Percentiles rank a stretch among this genome's conserved stretches.
Evolutionary conservation across 2,113 vertebrate species (phyloP).

Genomic region (Tor tambroides): DNA sequence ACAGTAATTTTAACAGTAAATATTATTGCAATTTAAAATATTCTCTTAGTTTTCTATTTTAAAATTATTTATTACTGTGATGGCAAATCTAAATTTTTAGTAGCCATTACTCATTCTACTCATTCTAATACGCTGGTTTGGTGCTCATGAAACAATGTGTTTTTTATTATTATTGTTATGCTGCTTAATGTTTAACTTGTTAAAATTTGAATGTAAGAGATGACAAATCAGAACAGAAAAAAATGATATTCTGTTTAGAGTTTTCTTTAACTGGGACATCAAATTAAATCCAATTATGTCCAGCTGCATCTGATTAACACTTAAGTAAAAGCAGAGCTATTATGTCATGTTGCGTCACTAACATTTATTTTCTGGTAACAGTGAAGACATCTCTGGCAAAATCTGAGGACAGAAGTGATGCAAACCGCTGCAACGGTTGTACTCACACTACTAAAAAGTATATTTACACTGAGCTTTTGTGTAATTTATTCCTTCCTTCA

Average conservation of each 20-base stretch:
- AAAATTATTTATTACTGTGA: neutral
- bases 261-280: neutral
- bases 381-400: constrained; percentile 21
- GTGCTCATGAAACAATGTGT: neutral
- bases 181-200: neutral
- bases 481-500: constrained; percentile 12
- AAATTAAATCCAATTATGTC: neutral
- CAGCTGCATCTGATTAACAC: neutral
- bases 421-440: constrained; percentile 16
- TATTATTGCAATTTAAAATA: neutral
- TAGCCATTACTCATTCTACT: neutral
- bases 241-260: too few relatives aligned
- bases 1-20: neutral
- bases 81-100: neutral
- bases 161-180: neutral
- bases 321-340: neutral
- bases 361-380: neutral
- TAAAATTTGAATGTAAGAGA: too few relatives aligned
- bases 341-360: neutral
- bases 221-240: too few relatives aligned
- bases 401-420: constrained; percentile 6
- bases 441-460: neutral
- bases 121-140: neutral
- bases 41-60: neutral
- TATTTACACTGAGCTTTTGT: neutral